Base-by-base conservation (phyloP, 1,140 invertebrate genomes). In the Ceratina australensis region DNA sequence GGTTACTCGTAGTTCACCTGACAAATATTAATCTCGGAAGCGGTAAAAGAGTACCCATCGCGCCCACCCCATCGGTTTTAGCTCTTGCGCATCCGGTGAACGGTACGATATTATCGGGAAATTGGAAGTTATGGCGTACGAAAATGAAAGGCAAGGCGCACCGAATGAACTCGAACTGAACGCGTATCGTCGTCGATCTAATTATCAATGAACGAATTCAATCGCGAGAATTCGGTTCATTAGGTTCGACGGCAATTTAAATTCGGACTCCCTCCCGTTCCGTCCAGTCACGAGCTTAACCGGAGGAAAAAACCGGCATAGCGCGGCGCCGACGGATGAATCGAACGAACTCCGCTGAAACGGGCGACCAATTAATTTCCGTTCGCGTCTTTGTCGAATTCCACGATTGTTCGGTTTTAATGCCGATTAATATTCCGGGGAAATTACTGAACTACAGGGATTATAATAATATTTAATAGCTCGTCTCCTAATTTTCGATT, bases 21-120 rank as follows among this genome's bases (percentile, higher is more conserved):
- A 42, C 59, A 54, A 73, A 73, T 73, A 74, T 65, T 74, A 74
- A 74, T 74, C 61, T 74, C 60, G 60, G 20, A 33, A 20, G 22
- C 22, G 72, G 47, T 26, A 20, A 65, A 65, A 42, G 33, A 28
- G 60, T 15, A 15, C 1, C 2, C 15, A 4, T 5, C 8, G 13
- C 7, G 1, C n/a, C 10, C 60, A n/a, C 20, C 12, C n/a, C 1
- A 3, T 3, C n/a, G 7, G 2, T 18, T 24, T 28, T 18, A 5
- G 28, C 26, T 5, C n/a, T 15, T n/a, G 28, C 10, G 20, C 65
- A 67, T 67, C 49, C 24, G 13, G 16, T 49, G 49, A 67, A 28
- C 18, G 67, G 69, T 49, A 54, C 47, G 71, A 73, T 54, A 73
- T 73, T 73, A 73, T 63, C 47, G 49, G 50, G 69, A 61, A 72